Conservation (phyloP, 1,140 invertebrate species). For the Tyrophagus putrescentiae region DNA sequence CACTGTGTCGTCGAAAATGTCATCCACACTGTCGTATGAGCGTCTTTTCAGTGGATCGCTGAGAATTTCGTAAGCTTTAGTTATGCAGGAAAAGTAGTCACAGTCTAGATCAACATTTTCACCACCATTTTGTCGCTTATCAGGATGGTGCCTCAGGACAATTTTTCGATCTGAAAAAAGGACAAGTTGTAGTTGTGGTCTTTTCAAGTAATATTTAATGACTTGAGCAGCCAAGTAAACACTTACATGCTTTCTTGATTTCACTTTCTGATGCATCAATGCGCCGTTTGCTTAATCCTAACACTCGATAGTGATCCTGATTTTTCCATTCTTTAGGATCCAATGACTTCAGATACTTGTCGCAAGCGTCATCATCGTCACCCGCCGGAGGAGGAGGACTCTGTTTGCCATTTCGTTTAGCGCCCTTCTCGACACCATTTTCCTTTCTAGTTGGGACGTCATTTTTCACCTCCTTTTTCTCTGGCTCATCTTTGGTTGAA, state of each 20-base stretch:
- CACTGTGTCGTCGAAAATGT: constrained; percentile 73
- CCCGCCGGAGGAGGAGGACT: background rate
- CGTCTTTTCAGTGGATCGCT: constrained; percentile 62
- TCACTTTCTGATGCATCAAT: constrained; percentile 71
- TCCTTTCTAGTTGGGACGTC: background rate
- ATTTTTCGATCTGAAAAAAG: constrained; percentile 51
- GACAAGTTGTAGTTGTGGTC: constrained; percentile 20
- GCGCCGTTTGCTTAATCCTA: constrained; percentile 66
- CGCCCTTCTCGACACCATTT: background rate
- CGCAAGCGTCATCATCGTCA: constrained; percentile 33
- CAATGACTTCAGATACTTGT: constrained; percentile 68
- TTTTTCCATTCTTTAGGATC: constrained; percentile 95
- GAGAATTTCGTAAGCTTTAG: constrained; percentile 85
- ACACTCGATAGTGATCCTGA: constrained; percentile 88
- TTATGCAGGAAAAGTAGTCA: constrained; percentile 97
- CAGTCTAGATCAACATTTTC: constrained; percentile 60
- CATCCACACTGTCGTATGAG: constrained; percentile 91
- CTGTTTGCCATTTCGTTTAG: background rate
- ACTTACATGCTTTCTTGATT: constrained; percentile 79
- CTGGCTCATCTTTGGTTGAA: no score
- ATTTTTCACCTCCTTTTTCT: no score
- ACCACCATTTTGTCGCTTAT: constrained; percentile 76
- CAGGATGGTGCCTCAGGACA: constrained; percentile 90
- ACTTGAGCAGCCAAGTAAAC: background rate
- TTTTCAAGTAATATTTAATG: constrained; percentile 4